Conservation (phyloP, 2,888 invertebrate species). For the Mycalesis mineus region DNA sequence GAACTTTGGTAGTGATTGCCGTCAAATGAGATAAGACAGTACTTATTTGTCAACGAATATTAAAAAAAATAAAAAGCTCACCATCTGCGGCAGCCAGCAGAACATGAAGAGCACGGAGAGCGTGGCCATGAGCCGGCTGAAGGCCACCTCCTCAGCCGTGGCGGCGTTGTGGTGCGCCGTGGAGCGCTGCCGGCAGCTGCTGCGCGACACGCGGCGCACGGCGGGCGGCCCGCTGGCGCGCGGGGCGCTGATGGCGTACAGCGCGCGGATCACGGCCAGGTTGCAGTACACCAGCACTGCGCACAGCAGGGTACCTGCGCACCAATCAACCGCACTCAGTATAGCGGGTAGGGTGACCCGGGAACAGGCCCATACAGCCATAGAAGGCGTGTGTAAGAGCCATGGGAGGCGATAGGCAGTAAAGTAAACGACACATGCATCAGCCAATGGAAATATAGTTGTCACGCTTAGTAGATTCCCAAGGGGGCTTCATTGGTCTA, state of each 20-base stretch:
- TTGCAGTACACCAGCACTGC: conserved; percentile 89
- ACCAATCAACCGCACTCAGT: background rate
- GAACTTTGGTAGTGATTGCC: too few species aligned
- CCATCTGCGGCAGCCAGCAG: conserved; percentile 85
- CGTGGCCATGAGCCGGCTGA: conserved; percentile 90
- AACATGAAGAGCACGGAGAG: conserved; percentile 89
- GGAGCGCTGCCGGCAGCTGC: conserved; percentile 51
- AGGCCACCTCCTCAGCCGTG: conserved; percentile 89
- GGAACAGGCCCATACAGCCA: too few species aligned
- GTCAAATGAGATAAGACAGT: too few species aligned
- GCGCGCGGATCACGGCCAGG: conserved; percentile 86
- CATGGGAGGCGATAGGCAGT: too few species aligned
- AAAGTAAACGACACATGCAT: too few species aligned
- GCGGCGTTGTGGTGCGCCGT: conserved; percentile 65
- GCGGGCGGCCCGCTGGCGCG: conserved; percentile 45
- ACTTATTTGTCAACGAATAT: too few species aligned
- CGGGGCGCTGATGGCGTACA: conserved; percentile 78
- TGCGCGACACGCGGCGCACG: conserved; percentile 57
- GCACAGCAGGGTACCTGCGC: conserved; percentile 83
- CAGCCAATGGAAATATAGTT: too few species aligned
- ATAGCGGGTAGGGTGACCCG: too few species aligned
- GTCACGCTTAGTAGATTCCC: too few species aligned
- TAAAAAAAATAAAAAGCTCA: too few species aligned
- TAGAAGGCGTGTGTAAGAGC: too few species aligned
- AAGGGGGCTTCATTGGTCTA: too few species aligned